phyloP scores from a whole-genome alignment of 1,140 invertebrate species.

The Pteromalus puparum region DNA sequence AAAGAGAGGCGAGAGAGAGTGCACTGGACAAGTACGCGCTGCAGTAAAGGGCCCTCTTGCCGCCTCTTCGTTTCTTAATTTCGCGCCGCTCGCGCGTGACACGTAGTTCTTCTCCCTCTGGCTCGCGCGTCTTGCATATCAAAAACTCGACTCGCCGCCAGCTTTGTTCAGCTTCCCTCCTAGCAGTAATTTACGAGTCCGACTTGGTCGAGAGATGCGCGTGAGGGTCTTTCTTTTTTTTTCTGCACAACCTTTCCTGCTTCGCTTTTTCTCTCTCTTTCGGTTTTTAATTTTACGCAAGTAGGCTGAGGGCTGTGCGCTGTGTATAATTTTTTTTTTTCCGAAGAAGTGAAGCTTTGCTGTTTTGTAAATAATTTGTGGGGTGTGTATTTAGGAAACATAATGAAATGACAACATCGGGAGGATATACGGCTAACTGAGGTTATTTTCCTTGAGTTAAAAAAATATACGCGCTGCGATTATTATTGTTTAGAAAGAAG shows the following conservation, averaged over 20 bases:
- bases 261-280: neutral
- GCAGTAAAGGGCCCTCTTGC: neutral
- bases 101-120: neutral
- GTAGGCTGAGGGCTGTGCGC: neutral
- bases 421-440: too few species aligned
- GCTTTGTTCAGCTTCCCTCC: neutral
- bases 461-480: too few species aligned
- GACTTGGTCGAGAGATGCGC: neutral
- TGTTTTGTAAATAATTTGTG: neutral
- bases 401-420: too few species aligned
- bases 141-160: neutral
- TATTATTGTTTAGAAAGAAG: too few species aligned
- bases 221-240: neutral
- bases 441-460: too few species aligned
- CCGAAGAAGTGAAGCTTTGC: neutral
- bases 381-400: too few species aligned
- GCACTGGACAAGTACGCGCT: neutral
- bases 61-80: slow-evolving; percentile 1
- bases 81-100: neutral
- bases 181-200: slow-evolving; percentile 1
- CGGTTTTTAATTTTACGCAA: neutral
- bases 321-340: neutral
- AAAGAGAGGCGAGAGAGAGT: neutral
- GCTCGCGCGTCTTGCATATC: neutral
- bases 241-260: neutral